Evolutionary conservation across 35 echinoderm and acorn worm species (phyloP).

Genomic region (Ophiothrix spiculata): DNA sequence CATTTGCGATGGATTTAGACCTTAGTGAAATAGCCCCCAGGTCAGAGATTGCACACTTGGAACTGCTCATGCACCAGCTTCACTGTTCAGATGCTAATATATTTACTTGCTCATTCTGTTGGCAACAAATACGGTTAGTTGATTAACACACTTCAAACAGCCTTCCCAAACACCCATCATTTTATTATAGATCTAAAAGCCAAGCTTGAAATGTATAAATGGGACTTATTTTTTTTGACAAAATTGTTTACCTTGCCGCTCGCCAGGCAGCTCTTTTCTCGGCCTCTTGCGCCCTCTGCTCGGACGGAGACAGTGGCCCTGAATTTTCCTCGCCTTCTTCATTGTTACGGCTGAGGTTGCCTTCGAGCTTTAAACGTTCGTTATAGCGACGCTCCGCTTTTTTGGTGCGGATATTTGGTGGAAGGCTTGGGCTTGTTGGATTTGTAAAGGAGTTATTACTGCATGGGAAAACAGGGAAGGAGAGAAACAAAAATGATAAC

Average conservation of each 20-base stretch:
- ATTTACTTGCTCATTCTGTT: background rate
- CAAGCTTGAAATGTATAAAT: background rate
- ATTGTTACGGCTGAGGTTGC: constrained; percentile 31
- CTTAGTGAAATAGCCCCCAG: too few relatives aligned
- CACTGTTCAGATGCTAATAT: too few relatives aligned
- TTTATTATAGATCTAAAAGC: background rate
- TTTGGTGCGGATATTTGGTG: constrained; percentile 14
- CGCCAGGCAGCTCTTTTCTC: constrained; percentile 40
- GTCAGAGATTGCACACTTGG: too few relatives aligned
- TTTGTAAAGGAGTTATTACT: background rate
- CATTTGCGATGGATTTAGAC: too few relatives aligned
- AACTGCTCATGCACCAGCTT: too few relatives aligned
- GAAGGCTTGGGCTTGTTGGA: background rate
- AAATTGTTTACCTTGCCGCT: constrained; percentile 45
- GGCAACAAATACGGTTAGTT: background rate
- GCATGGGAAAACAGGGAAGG: background rate
- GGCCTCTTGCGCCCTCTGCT: constrained; percentile 47
- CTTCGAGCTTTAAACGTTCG: constrained; percentile 36
- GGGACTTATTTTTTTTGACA: background rate
- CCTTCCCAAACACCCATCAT: background rate
- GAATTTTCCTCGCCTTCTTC: constrained; percentile 31
- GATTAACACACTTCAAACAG: background rate
- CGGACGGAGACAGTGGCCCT: constrained; percentile 34
- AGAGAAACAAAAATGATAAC: background rate
- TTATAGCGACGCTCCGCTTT: constrained; percentile 33